Conservation (phyloP, 1,140 invertebrate genomes). For the Drosophila rhopaloa region DNA sequence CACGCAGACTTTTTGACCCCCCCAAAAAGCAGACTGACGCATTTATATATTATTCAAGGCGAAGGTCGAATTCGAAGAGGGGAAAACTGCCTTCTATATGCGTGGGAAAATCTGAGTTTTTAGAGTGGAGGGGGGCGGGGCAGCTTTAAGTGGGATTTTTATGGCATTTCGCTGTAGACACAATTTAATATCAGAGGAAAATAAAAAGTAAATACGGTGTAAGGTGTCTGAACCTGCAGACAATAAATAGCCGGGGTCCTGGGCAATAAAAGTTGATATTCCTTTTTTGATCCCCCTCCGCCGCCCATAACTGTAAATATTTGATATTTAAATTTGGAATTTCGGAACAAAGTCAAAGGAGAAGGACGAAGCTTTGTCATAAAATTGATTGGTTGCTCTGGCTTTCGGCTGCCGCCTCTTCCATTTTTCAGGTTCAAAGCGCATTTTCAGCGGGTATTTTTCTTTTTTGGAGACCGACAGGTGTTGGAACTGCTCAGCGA, state of each 20-base stretch:
- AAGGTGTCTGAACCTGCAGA: slow-evolving; percentile 74
- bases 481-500: slow-evolving; percentile 50
- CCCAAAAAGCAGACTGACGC: slow-evolving; percentile 56
- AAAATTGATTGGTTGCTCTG: slow-evolving; percentile 64
- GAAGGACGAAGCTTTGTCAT: slow-evolving; percentile 53
- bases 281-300: slow-evolving; percentile 2
- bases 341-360: slow-evolving; percentile 26
- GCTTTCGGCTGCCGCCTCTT: slow-evolving; percentile 4
- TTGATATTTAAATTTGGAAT: slow-evolving; percentile 69
- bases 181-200: slow-evolving; percentile 66
- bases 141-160: slow-evolving; percentile 72
- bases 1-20: slow-evolving; percentile 63
- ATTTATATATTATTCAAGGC: slow-evolving; percentile 76
- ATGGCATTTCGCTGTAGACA: slow-evolving; percentile 74
- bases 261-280: slow-evolving; percentile 64
- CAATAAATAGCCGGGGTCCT: slow-evolving; percentile 61
- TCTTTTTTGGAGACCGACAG: slow-evolving; percentile 24
- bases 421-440: slow-evolving; percentile 57
- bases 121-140: background rate
- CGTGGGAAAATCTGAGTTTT: slow-evolving; percentile 65
- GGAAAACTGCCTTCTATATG: slow-evolving; percentile 33
- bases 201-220: slow-evolving; percentile 39
- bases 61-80: slow-evolving; percentile 48
- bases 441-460: slow-evolving; percentile 34
- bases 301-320: slow-evolving; percentile 33